Base-by-base conservation (phyloP, 1,140 invertebrate genomes). In the Brachionus rotundiformis region DNA sequence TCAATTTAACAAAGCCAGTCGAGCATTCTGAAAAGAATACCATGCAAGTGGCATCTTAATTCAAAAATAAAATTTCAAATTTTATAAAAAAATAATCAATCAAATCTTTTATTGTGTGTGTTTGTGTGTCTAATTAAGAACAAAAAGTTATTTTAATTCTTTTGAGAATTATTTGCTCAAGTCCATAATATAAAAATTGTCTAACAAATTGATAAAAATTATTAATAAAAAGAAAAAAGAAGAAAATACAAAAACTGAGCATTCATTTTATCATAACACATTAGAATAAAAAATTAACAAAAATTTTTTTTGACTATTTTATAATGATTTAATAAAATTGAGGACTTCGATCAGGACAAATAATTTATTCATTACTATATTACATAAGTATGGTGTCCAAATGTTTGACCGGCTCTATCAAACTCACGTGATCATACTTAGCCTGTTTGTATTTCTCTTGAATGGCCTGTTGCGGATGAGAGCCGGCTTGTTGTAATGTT, bases 391-490 rank as follows among this genome's bases (percentile, higher is more conserved):
- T 71, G 31, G 65, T 13, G 31, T 33, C 29, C 19, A 71, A 36
- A n/a, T 33, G 1, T 36, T 73, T 73, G 11, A 16, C 36, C 10
- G 68, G 68, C 10, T 73, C 68, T 13, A 73, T 73, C 16, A 73
- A 41, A 73, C 68, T 73, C 25, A 82, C 16, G 47, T 41, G 25
- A 77, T 87, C 88, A 88, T 86, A 90, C 93, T 93, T 94, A 86
- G 89, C 90, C 82, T 87, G 89, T 88, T 91, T 93, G 87, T 94
- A 95, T 88, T 95, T 95, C 84, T 94, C 93, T 68, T 91, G 89
- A 82, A 95, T 93, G 3, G 94, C 93, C 85, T 93, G 92, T 85
- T 95, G 93, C 47, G 90, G 90, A 63, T 91, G 88, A 36, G 88
- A 89, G 10, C 89, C 85, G 2, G 93, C 92, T 83, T 91, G 90